Conservation (phyloP, 2,888 invertebrate species). For the Watsonalla cultraria region DNA sequence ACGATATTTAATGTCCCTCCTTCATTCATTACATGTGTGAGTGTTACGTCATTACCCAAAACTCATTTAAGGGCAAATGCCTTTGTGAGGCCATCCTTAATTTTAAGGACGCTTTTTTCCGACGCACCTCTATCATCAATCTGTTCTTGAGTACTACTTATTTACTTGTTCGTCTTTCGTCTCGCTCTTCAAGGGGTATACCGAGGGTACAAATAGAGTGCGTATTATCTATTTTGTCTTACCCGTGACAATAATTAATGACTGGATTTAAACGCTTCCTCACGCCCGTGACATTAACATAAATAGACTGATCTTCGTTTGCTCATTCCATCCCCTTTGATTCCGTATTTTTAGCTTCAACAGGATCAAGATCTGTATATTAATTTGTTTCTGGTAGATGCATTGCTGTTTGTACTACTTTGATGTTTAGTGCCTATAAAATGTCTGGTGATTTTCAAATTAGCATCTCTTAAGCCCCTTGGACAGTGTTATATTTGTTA, state of each 20-base stretch:
- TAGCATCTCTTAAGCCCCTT: conserved; percentile 43
- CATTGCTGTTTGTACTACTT: conserved; percentile 60
- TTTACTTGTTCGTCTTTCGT: conserved; percentile 69
- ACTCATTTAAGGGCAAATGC: conserved; percentile 61
- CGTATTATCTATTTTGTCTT: conserved; percentile 77
- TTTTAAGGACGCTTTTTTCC: conserved; percentile 69
- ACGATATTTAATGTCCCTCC: conserved; percentile 67
- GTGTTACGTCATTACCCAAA: conserved; percentile 61
- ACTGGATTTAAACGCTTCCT: conserved; percentile 79
- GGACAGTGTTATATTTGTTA: conserved; percentile 44
- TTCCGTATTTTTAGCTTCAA: conserved; percentile 72
- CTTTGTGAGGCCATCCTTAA: conserved; percentile 59
- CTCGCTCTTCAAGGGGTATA: conserved; percentile 57
- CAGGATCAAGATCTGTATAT: conserved; percentile 66
- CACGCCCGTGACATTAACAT: conserved; percentile 79
- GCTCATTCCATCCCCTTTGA: conserved; percentile 70
- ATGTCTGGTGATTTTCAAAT: conserved; percentile 69
- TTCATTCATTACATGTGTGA: conserved; percentile 50
- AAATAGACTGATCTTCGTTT: conserved; percentile 76
- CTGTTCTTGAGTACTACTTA: conserved; percentile 60
- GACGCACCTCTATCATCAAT: conserved; percentile 63
- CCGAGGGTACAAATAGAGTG: conserved; percentile 70
- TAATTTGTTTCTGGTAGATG: conserved; percentile 67
- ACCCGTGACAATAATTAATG: conserved; percentile 78
- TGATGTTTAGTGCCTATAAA: conserved; percentile 68